Base-by-base conservation (phyloP, 2,888 invertebrate genomes). In the Hoplodrina ambigua region DNA sequence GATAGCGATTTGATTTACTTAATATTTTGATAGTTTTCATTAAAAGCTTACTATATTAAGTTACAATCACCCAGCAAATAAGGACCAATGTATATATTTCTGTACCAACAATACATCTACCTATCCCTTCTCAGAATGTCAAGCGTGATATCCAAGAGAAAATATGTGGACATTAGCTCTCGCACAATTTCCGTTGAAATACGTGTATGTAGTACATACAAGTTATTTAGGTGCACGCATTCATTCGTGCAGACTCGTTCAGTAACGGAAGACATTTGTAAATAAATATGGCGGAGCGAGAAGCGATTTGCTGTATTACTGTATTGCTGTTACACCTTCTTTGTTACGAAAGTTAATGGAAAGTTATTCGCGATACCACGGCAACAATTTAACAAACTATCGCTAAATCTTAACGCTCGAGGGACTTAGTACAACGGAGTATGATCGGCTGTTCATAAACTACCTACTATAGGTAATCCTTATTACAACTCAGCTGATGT, bases 321-420 rank as follows among this genome's bases (percentile, higher is more conserved):
- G 17, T 85, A 83, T 85, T 82, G 75, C 81, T 81, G 84, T 85
- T 84, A 85, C 70, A 81, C 73, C 73, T 85, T 86, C 85, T 86
- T 85, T 80, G 81, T 86, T 87, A 87, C 80, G 87, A 89, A 88
- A 87, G 83, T 85, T 85, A 89, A 87, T 84, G 69, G 88, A 89
- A 90, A 89, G 87, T 88, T 85, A 85, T 82, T 85, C 73, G 65
- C 76, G 68, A 75, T 72, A 78, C 62, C 69, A 79, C 74, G 77
- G 77, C 57, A 69, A 74, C 70, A 76, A 69, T 74, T 69, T 76
- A 74, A 69, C 66, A 63, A 84, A 76, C 71, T 87, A 89, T 89
- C 88, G 85, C 74, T 72, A 81, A 86, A 89, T 89, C 87, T 88
- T 84, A 83, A 86, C 86, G 89, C 86, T 88, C 77, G 83, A 85